Base-by-base conservation (phyloP, 1,140 invertebrate genomes). In the Sarcophaga bullata region DNA sequence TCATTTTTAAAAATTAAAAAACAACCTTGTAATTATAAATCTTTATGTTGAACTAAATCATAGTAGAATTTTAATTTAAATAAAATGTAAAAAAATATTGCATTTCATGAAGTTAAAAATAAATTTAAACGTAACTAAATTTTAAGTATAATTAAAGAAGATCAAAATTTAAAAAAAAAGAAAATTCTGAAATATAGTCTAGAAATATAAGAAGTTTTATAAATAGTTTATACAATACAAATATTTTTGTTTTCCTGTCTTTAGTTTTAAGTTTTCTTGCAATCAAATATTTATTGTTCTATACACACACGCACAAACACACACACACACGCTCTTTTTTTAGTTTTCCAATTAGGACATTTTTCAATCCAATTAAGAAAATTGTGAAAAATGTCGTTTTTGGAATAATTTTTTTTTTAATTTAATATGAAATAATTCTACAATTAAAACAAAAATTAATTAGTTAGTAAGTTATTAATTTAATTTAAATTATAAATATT, bases 11-110 rank as follows among this genome's bases (percentile, higher is more conserved):
- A 37, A 2, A 37, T 37, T 37, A 37, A 4, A 37, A 37, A 37
- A 37, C 4, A 37, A 37, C 25, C n/a, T 13, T 58, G 54, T 58
- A 58, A 58, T n/a, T 58, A 58, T 13, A 58, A 58, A 58, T 58
- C 6, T 58, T 58, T n/a, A 58, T 6, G 13, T 58, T 58, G 6
- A 7, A n/a, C 10, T n/a, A 58, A n/a, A n/a, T 58, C 11, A 1
- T 50, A 81, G 68, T 62, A 72, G 49, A 62, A 73, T 81, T 81
- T 81, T 62, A 68, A 73, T 19, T 46, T 72, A 81, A 48, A 81
- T 68, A 81, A 17, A 68, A 81, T 49, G 68, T n/a, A 17, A 72
- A 72, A 58, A n/a, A 6, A 37, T 37, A 58, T 46, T 58, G 46
- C 49, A 54, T 52, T 80, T 46, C 17, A 48, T 80, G 9, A 78